These are phyloP conservation scores for Procambarus virginalis DNA, from an alignment of 1,140 invertebrate species.

Conservation along the genomic window DNA sequence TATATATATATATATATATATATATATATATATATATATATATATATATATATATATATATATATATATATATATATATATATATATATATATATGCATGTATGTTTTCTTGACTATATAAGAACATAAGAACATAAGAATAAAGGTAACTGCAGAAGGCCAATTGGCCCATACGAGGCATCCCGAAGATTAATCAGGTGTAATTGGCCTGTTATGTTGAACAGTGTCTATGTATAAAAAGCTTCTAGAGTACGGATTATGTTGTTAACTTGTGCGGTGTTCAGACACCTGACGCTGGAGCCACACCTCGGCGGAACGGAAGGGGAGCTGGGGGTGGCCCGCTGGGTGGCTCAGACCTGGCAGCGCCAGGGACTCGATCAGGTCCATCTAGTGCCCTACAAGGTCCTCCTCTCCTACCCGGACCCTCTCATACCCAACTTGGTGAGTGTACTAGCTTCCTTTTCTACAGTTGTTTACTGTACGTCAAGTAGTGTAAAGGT, in stretches of 20 bases:
- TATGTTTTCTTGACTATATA: constrained; percentile 8
- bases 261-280: neutral
- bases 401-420: constrained; percentile 70
- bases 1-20: too few relatives aligned
- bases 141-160: too few relatives aligned
- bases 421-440: constrained; percentile 60
- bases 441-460: constrained; percentile 38
- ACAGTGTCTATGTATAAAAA: constrained; percentile 5
- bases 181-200: too few relatives aligned
- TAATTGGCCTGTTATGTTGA: too few relatives aligned
- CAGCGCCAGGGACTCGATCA: constrained; percentile 55
- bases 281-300: constrained; percentile 50
- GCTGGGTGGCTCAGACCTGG: constrained; percentile 64
- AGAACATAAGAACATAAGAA: too few relatives aligned
- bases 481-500: too few relatives aligned
- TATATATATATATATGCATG: constrained; percentile 39
- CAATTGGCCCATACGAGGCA: too few relatives aligned
- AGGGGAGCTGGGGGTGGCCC: constrained; percentile 47
- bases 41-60: constrained; percentile 15
- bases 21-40: too few relatives aligned
- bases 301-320: constrained; percentile 70
- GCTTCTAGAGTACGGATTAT: neutral
- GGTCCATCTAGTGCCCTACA: constrained; percentile 65
- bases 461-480: too few relatives aligned
- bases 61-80: constrained; percentile 41